Conservation (phyloP, 2,797 vertebrate genomes). For the Sebastes matsubarae region DNA sequence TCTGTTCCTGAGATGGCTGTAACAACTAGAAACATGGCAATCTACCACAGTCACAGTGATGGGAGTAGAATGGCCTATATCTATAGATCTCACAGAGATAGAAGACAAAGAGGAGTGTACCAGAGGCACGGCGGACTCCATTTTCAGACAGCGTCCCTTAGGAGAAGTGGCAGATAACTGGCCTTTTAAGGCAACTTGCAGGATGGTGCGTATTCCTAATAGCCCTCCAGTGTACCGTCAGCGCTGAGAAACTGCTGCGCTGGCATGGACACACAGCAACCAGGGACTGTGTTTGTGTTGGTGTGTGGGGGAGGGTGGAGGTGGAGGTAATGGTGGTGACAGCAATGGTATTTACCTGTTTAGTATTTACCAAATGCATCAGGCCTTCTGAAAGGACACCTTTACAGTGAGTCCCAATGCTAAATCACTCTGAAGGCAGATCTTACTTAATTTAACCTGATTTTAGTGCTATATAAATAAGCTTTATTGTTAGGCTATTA, state of each 20-base stretch:
- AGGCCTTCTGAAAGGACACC: not conserved
- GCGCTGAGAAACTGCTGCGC: constrained; percentile 35
- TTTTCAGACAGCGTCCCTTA: constrained; percentile 15
- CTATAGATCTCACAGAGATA: constrained; percentile 1
- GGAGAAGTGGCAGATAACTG: constrained; percentile 46
- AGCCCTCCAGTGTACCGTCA: constrained; percentile 24
- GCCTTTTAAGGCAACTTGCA: constrained; percentile 56
- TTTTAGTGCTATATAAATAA: too few species aligned
- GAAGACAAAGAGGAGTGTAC: not conserved
- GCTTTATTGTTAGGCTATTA: too few species aligned
- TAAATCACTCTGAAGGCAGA: not conserved
- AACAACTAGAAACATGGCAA: not conserved
- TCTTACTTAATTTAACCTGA: too few species aligned
- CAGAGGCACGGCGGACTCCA: not conserved
- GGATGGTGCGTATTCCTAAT: constrained; percentile 31
- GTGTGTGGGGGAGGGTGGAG: not conserved
- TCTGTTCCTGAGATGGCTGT: not conserved
- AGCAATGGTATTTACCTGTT: constrained; percentile 14
- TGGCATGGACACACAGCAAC: not conserved
- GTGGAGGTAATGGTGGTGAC: not conserved
- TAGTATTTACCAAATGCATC: constrained; percentile 13
- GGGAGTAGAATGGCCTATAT: not conserved
- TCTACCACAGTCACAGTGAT: not conserved
- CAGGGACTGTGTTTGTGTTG: not conserved
- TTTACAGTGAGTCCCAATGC: not conserved